phyloP scores from a whole-genome alignment of 2,113 vertebrate genomes.

The Aegotheles bennettii region DNA sequence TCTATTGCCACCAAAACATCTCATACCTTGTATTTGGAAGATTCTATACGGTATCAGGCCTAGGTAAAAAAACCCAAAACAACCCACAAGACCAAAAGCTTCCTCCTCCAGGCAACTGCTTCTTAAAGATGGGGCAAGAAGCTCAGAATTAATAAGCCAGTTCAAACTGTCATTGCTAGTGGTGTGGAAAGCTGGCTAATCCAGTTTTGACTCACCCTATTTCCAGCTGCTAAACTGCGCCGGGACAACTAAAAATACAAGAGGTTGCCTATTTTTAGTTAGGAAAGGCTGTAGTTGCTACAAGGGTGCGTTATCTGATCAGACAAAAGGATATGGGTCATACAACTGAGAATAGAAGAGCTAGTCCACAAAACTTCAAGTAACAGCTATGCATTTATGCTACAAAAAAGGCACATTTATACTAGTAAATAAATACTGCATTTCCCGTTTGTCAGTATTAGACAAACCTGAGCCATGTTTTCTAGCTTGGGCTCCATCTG shows the following conservation, averaged over 20 bases:
- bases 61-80: not conserved
- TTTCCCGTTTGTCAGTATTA: not conserved
- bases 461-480: not conserved
- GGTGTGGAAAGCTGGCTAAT: constrained; percentile 32
- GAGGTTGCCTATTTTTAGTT: constrained; percentile 54
- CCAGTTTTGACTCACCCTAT: constrained; percentile 33
- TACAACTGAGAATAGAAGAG: not conserved
- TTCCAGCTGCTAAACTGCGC: constrained; percentile 41
- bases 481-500: constrained; percentile 63
- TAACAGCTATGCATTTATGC: not conserved
- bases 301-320: constrained; percentile 31
- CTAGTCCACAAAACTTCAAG: not conserved
- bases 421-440: not conserved
- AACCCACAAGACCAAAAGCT: accelerated
- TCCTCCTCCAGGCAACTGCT: not conserved
- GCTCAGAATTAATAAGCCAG: not conserved
- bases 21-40: accelerated
- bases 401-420: not conserved
- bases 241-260: constrained; percentile 59
- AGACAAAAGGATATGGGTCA: constrained; percentile 47
- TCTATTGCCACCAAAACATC: not conserved
- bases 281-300: constrained; percentile 7
- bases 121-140: not conserved
- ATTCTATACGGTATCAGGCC: no score
- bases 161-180: not conserved